These are phyloP conservation scores for Eucera pruinosa DNA, from an alignment of 2,888 invertebrate species.

Conservation along the genomic window DNA sequence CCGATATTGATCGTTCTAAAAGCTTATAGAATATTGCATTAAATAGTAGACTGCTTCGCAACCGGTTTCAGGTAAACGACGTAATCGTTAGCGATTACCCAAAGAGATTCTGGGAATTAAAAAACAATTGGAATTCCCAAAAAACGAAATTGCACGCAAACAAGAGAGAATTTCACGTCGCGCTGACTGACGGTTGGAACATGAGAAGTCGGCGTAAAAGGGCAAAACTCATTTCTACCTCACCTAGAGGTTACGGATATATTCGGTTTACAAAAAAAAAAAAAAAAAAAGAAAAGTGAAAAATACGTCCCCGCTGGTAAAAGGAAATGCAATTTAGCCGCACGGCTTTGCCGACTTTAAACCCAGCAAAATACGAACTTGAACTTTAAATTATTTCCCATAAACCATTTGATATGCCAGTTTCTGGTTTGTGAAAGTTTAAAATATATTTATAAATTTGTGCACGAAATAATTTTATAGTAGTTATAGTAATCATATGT, in stretches of 20 bases:
- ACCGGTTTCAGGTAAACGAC: not conserved
- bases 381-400: too few relatives aligned
- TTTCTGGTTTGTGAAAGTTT: not conserved
- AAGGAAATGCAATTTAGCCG: constrained; percentile 27
- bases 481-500: too few relatives aligned
- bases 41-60: not conserved
- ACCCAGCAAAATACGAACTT: not conserved
- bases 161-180: constrained; percentile 13
- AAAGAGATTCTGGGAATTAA: constrained; percentile 4
- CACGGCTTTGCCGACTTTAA: not conserved
- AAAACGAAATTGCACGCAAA: constrained; percentile 22
- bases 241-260: constrained; percentile 12
- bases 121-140: constrained; percentile 11
- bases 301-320: not conserved
- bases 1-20: not conserved
- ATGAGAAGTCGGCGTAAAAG: constrained; percentile 3
- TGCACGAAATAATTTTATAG: too few relatives aligned
- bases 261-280: too few relatives aligned
- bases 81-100: constrained; percentile 5
- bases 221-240: constrained; percentile 29
- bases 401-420: not conserved
- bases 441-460: too few relatives aligned
- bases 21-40: not conserved
- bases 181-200: not conserved
- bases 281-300: not conserved